Evolutionary conservation across 2,113 vertebrate species (phyloP).

Genomic region (Hypocryptadius cinnamomeus): DNA sequence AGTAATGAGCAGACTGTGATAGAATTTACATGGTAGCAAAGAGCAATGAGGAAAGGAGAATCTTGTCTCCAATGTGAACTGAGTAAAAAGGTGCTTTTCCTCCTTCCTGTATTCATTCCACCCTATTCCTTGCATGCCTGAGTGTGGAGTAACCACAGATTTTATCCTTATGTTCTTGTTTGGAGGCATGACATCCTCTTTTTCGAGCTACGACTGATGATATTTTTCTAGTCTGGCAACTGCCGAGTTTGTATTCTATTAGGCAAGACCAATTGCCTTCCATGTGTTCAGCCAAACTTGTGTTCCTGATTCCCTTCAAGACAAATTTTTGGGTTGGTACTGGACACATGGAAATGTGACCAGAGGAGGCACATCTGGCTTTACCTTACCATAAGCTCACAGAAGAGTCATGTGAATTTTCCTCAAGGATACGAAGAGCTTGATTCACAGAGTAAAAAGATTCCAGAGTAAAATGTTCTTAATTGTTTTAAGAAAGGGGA

Average conservation of each 20-base stretch:
- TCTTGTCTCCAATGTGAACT: neutral
- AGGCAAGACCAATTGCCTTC: neutral
- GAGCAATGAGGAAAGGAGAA: neutral
- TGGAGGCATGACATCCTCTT: neutral
- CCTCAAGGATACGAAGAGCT: neutral
- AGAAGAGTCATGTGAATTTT: neutral
- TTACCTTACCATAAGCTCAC: neutral
- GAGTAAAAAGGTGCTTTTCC: neutral
- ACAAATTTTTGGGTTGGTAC: neutral
- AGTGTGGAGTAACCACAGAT: neutral
- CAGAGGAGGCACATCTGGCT: neutral
- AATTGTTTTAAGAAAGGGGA: constrained; percentile 12
- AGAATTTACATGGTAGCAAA: neutral
- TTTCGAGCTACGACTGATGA: neutral
- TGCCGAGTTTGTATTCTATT: neutral
- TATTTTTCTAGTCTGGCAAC: neutral
- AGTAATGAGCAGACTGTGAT: neutral
- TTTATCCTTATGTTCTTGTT: neutral
- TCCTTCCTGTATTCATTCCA: neutral
- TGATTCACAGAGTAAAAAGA: neutral
- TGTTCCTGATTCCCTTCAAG: neutral
- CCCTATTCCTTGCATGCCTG: neutral
- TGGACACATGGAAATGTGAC: neutral
- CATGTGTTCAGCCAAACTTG: neutral
- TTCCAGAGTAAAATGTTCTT: neutral